Evolutionary conservation across 2,888 invertebrate genomes (phyloP), one percentile per base, ranked within the genome.

Genomic region (Augiades crinisus): DNA sequence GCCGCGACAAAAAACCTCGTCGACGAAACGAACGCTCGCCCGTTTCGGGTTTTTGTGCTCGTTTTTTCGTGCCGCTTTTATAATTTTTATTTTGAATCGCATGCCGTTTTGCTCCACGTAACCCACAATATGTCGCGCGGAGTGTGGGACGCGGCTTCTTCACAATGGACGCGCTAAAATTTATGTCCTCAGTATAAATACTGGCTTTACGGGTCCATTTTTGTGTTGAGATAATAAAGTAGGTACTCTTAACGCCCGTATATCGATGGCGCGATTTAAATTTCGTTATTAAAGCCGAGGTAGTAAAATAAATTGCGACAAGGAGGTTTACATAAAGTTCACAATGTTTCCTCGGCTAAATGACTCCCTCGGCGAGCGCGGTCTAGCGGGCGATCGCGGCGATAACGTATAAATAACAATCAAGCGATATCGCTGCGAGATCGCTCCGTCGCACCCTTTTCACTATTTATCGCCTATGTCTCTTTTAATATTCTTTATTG

Each of bases 331-430:
- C 33, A 60, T 56, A 58, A 56, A 56, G 53, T 56, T 56, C 50
- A 56, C 56, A 56, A 50, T 53, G 38, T 47, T 57, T 59, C 49
- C 47, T 52, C 52, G 37, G 31, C 24, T 34, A 52, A 59, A 57
- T 38, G 34, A 51, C 38, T 51, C 55, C 56, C 46, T 36, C 65
- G 61, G 74, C 70, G 75, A 71, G 67, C 73, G 71, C 73, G 72
- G 66, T 65, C 67, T 62, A 63, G 58, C 60, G 61, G 64, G 55
- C 71, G 76, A 78, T 77, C 70, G 62, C 59, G 56, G 58, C 69
- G 78, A 81, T 80, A 78, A 72, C 72, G 68, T 68, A 76, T 81
- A 81, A 80, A 81, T 80, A 81, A 79, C 77, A 78, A 81, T 80
- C 81, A 74, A 61, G 68, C 66, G 69, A 68, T 78, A 78, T 78